Evolutionary conservation across 2,888 invertebrate species (phyloP).

Genomic region (Cylloceria caligata): DNA sequence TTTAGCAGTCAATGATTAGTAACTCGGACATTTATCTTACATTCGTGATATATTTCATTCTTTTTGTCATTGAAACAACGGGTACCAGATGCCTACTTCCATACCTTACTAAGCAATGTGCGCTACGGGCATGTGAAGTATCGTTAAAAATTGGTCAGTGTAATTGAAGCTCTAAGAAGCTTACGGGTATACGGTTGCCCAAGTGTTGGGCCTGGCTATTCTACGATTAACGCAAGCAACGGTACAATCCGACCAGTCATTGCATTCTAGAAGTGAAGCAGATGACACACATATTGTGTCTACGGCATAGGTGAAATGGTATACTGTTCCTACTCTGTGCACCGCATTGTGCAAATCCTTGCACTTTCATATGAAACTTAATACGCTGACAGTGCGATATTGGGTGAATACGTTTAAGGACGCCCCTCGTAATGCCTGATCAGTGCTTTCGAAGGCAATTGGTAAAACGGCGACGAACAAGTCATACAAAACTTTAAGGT

Average conservation of each 20-base stretch:
- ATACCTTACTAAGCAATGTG: conserved; percentile 54
- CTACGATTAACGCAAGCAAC: conserved; percentile 73
- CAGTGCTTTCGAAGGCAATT: too few species aligned
- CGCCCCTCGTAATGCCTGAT: conserved; percentile 42
- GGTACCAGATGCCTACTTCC: conserved; percentile 48
- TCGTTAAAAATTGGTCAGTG: conserved; percentile 75
- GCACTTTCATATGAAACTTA: conserved; percentile 73
- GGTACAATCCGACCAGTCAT: conserved; percentile 42
- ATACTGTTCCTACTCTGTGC: conserved; percentile 40
- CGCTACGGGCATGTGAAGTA: conserved; percentile 39
- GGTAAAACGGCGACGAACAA: too few species aligned
- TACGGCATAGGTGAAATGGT: conserved; percentile 17
- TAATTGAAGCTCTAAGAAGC: conserved; percentile 79
- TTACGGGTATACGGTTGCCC: conserved; percentile 75
- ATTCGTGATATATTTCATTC: conserved; percentile 29
- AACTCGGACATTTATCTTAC: background rate
- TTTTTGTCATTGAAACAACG: conserved; percentile 19
- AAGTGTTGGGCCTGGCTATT: conserved; percentile 69
- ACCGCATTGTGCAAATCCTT: conserved; percentile 71
- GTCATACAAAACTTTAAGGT: conserved; percentile 70
- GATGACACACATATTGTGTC: conserved; percentile 74
- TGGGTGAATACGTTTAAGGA: conserved; percentile 61
- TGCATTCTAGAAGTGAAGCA: conserved; percentile 75
- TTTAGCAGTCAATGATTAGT: background rate
- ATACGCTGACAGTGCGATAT: conserved; percentile 49